Conservation (phyloP, 1,140 invertebrate genomes). For the Drosophila rufa region DNA sequence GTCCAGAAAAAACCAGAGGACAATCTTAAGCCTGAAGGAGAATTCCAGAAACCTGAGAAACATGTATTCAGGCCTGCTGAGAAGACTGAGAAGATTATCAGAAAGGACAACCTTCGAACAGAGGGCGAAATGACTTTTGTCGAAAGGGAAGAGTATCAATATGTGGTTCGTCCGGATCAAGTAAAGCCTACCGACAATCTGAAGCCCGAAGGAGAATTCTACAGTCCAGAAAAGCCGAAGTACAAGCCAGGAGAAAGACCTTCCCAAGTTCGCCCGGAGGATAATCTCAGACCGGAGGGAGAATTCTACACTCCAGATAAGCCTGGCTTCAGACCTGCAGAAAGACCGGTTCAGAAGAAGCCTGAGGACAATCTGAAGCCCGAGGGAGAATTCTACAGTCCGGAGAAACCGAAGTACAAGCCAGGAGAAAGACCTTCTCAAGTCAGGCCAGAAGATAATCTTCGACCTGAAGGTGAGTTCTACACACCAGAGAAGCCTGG, state of each 20-base stretch:
- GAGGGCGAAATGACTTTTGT: constrained; percentile 86
- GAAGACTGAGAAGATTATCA: constrained; percentile 79
- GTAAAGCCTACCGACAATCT: constrained; percentile 86
- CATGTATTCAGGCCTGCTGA: constrained; percentile 67
- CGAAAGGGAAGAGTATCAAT: constrained; percentile 82
- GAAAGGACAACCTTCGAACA: constrained; percentile 86
- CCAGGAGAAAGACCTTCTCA: constrained; percentile 85
- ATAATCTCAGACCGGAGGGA: constrained; percentile 90
- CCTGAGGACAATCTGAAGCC: constrained; percentile 84
- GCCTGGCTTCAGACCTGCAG: constrained; percentile 82
- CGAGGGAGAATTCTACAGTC: constrained; percentile 87
- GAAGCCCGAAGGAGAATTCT: constrained; percentile 87
- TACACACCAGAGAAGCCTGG: constrained; percentile 79
- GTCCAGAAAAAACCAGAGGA: constrained; percentile 86
- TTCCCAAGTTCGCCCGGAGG: constrained; percentile 86
- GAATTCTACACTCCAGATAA: constrained; percentile 85
- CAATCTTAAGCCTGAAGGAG: constrained; percentile 37
- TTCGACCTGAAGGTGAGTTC: constrained; percentile 89
- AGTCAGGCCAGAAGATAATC: constrained; percentile 87
- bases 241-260: constrained; percentile 86
- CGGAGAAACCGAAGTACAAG: constrained; percentile 74
- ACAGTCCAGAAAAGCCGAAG: constrained; percentile 74
- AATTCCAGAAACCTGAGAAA: constrained; percentile 85
- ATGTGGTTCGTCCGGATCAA: constrained; percentile 87
- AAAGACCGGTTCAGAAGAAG: constrained; percentile 60